Evolutionary conservation across 1,140 invertebrate species (phyloP).

Genomic region (Steinernema khuongi): DNA sequence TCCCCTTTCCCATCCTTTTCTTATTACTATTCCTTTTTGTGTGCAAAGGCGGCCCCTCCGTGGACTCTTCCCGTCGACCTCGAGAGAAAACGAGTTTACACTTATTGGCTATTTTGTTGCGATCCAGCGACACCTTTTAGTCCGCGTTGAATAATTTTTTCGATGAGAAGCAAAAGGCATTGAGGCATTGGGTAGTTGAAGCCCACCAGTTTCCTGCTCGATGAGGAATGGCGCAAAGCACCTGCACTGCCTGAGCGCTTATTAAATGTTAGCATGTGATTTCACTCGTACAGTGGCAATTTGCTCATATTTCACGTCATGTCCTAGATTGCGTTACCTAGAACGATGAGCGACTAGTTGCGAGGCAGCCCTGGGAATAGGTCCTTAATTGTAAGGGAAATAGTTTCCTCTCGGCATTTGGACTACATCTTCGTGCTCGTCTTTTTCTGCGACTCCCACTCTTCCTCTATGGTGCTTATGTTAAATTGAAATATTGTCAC

Average conservation of each 20-base stretch:
- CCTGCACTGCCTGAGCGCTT: background rate
- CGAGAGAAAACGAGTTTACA: background rate
- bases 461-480: slow-evolving; percentile 10
- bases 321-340: too few relatives aligned
- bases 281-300: too few relatives aligned
- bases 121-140: background rate
- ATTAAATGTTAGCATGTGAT: background rate
- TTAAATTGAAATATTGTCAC: slow-evolving; percentile 13
- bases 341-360: too few relatives aligned
- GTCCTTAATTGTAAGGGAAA: too few relatives aligned
- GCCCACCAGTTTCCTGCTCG: background rate
- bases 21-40: background rate
- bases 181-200: background rate
- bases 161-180: background rate
- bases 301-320: too few relatives aligned
- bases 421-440: background rate
- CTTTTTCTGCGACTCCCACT: background rate
- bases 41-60: too few relatives aligned
- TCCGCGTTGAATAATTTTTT: background rate
- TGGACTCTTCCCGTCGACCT: too few relatives aligned
- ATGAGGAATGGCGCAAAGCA: background rate
- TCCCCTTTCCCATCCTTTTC: slow-evolving; percentile 1
- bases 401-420: too few relatives aligned
- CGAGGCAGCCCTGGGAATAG: too few relatives aligned
- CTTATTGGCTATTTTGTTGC: background rate